Base-by-base conservation (phyloP, 2,797 vertebrate species). In the Amniataba percoides region DNA sequence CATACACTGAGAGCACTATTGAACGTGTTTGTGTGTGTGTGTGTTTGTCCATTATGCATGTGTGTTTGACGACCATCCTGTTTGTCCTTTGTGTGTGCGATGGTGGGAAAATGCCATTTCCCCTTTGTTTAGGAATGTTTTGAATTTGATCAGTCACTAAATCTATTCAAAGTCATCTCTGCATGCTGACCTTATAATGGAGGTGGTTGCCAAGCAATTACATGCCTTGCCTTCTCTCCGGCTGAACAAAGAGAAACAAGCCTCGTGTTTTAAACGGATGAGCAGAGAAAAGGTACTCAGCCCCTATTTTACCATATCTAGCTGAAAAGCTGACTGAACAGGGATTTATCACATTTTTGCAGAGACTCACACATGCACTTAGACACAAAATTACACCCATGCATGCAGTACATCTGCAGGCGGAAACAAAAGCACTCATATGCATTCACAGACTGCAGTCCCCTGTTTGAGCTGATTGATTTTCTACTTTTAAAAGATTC, bases 121-220 rank as follows among this genome's bases (percentile, higher is more conserved):
- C 83, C 61, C 48, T 90, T 89, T 88, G 81, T 93, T 92, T 90
- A 69, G 71, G 80, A 91, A 84, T 85, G 81, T 89, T 93, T 90
- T 84, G 87, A 92, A 92, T 93, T 89, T 92, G 91, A 93, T 93
- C 91, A 91, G 87, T 87, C 85, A 88, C 87, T 88, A 81, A 92
- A 94, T 94, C 93, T 93, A 91, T 93, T 93, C 89, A 92, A 88
- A 92, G 87, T 90, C 86, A 87, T 93, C 87, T 81, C 87, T 90
- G 85, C 80, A 76, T 73, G 57, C 87, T 92, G 93, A 93, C 93
- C 93, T 94, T 92, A 93, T 92, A 94, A 94, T 91, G 91, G 90
- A 93, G 85, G 88, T 91, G 89, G 91, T 92, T 92, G 92, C 92
- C 91, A 94, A 88, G 93, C 92, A 94, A 93, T 95, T 94, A 93